A percentile compares a stretch with the other conserved stretches of the same genome.
Evolutionary conservation across 2,888 invertebrate genomes (phyloP).

Genomic region (Gymnosoma rotundatum): DNA sequence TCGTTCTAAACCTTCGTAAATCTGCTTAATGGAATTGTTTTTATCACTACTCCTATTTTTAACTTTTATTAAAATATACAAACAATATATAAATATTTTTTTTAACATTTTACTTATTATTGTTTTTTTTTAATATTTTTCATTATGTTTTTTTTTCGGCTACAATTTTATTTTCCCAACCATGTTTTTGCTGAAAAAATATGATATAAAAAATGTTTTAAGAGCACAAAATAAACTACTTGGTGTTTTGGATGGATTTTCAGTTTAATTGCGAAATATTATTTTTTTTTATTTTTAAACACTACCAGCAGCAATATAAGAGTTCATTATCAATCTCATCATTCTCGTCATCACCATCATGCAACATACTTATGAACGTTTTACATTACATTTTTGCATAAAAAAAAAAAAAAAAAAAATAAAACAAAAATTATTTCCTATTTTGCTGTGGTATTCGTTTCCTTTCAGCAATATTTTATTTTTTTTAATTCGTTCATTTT

Average conservation of each 20-base stretch:
- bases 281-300: constrained; percentile 53
- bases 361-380: constrained; percentile 24
- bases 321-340: constrained; percentile 69
- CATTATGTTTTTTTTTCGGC: constrained; percentile 22
- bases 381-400: constrained; percentile 31
- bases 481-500: constrained; percentile 26
- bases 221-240: constrained; percentile 11
- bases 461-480: constrained; percentile 38
- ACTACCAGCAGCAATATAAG: constrained; percentile 52
- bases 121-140: constrained; percentile 16
- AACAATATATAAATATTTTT: constrained; percentile 4
- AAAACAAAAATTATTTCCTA: constrained; percentile 47
- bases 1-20: too few species aligned
- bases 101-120: constrained; percentile 36
- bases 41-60: not conserved
- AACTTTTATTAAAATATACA: not conserved
- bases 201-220: not conserved
- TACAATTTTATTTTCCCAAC: constrained; percentile 36
- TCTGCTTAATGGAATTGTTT: not conserved
- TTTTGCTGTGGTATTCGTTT: constrained; percentile 56
- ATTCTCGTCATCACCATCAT: constrained; percentile 43
- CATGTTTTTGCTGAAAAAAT: constrained; percentile 24
- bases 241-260: constrained; percentile 60
- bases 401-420: constrained; percentile 26
- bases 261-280: constrained; percentile 63